Evolutionary conservation across 2,797 vertebrate species (phyloP), one percentile per base, ranked within the genome.

Genomic region (Sebastes diaconus): DNA sequence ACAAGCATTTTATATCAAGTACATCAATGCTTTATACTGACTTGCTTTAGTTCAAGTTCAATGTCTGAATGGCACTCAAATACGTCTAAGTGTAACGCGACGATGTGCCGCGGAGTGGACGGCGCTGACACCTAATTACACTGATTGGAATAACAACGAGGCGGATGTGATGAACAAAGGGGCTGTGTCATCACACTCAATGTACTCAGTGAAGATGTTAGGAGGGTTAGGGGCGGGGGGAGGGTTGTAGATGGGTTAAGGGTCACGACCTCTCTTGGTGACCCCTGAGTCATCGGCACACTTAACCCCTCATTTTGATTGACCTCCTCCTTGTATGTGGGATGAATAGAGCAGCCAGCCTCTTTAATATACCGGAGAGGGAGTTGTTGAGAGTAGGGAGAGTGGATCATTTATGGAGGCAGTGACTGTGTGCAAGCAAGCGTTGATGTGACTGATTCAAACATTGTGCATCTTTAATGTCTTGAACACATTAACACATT

Each of bases 261-360:
- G 94, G 94, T 93, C 77, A 65, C 2, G 59, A 91, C 91, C 92
- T 90, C 78, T 61, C 32, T 60, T n/a, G 60, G 66, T 90, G 92
- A 95, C 93, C 93, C 87, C 81, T 64, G 86, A 84, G 83, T 94
- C 92, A 86, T 90, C 81, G 75, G 80, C 84, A 91, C 93, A 94
- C 93, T 95, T 95, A 95, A 95, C 94, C 94, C 90, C 92, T 93
- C 86, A 80, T 89, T 90, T 73, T 80, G 75, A 93, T 74, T 93
- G 93, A 95, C 94, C 92, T 86, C 77, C 71, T 58, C 75, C 89
- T 87, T 90, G 81, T 89, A 81, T 9, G n/a, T 18, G 79, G 57
- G 66, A 84, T 88, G 90, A 85, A 66, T 57, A 68, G 39, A n/a
- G 77, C 72, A 7, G 77, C 20, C 57, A 3, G 72, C 60, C 68